phyloP scores from a whole-genome alignment of 1,140 invertebrate genomes.

The Bombus confusus region DNA sequence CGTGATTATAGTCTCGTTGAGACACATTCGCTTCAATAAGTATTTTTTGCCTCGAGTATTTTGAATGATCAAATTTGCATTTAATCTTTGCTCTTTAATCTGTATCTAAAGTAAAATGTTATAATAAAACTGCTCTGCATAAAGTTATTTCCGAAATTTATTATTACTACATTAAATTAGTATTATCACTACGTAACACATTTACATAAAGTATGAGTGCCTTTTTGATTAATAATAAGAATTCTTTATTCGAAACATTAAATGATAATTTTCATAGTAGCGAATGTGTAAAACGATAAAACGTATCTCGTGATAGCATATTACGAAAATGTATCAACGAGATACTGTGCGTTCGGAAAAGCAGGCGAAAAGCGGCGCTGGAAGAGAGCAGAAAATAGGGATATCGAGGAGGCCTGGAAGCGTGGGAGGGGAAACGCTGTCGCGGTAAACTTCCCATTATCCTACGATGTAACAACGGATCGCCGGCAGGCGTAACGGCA shows the following conservation, averaged over 20 bases:
- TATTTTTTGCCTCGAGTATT: no score
- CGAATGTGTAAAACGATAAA: neutral
- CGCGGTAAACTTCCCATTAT: constrained; percentile 81
- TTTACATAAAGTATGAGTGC: no score
- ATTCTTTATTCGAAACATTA: neutral
- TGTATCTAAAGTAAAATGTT: neutral
- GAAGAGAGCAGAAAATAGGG: constrained; percentile 28
- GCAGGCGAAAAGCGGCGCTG: constrained; percentile 48
- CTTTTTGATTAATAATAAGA: neutral
- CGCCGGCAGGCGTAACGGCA: constrained; percentile 75
- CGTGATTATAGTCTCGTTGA: neutral
- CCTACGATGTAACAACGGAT: constrained; percentile 77
- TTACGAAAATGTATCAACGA: constrained; percentile 58
- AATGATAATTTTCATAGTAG: neutral
- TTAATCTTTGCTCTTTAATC: neutral
- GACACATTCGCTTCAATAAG: neutral
- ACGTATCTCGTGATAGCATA: constrained; percentile 4
- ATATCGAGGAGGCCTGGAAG: constrained; percentile 38
- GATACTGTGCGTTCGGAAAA: constrained; percentile 60
- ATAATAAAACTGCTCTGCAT: no score
- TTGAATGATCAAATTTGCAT: no score
- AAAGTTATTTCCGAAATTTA: neutral
- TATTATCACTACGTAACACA: neutral
- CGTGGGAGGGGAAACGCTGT: constrained; percentile 64
- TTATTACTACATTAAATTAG: neutral